Percentiles rank a stretch among this genome's conserved stretches.
Evolutionary conservation across 2,113 vertebrate genomes (phyloP).

Genomic region (Menidia beryllina): DNA sequence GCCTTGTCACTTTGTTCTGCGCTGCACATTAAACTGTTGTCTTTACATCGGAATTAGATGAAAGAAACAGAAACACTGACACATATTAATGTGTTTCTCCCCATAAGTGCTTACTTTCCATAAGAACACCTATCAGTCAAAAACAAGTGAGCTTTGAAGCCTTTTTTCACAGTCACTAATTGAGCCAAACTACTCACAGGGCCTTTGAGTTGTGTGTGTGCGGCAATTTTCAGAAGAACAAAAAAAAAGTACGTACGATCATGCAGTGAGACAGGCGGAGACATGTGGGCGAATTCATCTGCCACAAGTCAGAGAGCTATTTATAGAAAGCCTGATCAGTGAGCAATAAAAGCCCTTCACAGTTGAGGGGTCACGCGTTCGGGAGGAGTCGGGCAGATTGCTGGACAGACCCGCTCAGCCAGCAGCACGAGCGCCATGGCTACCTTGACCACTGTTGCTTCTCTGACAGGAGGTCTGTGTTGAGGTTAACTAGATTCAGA

Average conservation of each 20-base stretch:
- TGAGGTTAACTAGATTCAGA: constrained; percentile 67
- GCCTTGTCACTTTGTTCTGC: too few species aligned
- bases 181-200: constrained; percentile 15
- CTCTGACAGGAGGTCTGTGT: constrained; percentile 56
- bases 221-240: constrained; percentile 23
- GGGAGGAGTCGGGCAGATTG: constrained; percentile 17
- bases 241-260: constrained; percentile 39
- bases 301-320: constrained; percentile 2
- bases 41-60: too few species aligned
- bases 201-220: constrained; percentile 18
- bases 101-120: constrained; percentile 13
- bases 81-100: neutral
- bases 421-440: neutral
- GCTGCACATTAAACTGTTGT: too few species aligned
- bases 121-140: constrained; percentile 16
- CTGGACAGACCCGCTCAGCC: constrained; percentile 9
- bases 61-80: constrained; percentile 1
- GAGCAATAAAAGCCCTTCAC: constrained; percentile 26
- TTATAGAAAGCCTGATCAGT: constrained; percentile 13
- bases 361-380: constrained; percentile 43
- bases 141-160: constrained; percentile 31
- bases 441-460: constrained; percentile 14
- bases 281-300: neutral
- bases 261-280: constrained; percentile 3
- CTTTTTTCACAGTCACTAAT: constrained; percentile 18